Conservation (phyloP, 2,113 vertebrate genomes). For the Pollimyrus isidori region DNA sequence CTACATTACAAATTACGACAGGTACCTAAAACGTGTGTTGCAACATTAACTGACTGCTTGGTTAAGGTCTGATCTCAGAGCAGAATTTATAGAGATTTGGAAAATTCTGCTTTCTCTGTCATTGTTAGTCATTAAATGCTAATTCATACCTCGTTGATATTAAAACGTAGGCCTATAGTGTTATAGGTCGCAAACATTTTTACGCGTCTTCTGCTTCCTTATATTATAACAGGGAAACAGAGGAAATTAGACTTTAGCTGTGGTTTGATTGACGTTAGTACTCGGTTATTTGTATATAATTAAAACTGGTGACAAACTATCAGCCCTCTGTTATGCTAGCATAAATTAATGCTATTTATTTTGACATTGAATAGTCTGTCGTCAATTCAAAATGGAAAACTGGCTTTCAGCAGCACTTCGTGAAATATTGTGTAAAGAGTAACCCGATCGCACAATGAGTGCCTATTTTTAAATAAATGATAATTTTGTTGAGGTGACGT, state of each 20-base stretch:
- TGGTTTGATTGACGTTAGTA: background rate
- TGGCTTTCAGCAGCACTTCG: background rate
- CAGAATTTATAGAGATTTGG: background rate
- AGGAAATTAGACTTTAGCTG: background rate
- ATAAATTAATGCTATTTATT: background rate
- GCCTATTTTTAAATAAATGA: background rate
- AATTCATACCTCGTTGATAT: background rate
- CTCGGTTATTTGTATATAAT: background rate
- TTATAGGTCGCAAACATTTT: background rate
- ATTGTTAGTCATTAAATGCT: background rate
- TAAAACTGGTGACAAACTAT: background rate
- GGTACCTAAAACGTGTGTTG: background rate
- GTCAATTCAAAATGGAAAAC: background rate
- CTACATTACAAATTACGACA: constrained; percentile 2
- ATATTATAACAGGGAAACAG: too few relatives aligned
- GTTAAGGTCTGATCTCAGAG: background rate
- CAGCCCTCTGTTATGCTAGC: background rate
- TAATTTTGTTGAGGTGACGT: background rate
- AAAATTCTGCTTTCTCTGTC: background rate
- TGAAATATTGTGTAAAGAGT: background rate
- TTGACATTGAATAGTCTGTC: background rate
- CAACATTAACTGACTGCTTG: background rate
- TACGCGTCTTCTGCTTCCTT: background rate
- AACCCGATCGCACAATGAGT: background rate
- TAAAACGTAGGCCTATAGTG: background rate